A percentile compares a stretch with the other conserved stretches of the same genome.
phyloP scores from a whole-genome alignment of 37 sponge, comb jelly and placozoan species.

The Geodia barretti region DNA sequence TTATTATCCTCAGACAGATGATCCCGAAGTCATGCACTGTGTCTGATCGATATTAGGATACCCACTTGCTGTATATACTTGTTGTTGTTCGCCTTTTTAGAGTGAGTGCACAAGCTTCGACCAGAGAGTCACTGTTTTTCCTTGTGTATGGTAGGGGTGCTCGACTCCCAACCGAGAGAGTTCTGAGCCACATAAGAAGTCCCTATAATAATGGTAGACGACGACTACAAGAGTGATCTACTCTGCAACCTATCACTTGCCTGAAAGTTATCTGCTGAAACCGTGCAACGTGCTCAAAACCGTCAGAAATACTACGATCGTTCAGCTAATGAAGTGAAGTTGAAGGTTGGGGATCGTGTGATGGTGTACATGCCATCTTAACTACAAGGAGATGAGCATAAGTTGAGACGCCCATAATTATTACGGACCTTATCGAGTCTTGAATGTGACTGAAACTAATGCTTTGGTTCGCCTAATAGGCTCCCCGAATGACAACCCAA shows the following conservation, averaged over 20 bases:
- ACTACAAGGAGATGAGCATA: slow-evolving; percentile 4
- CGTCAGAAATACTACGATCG: slow-evolving; percentile 16
- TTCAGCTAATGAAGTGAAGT: background rate
- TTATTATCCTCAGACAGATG: slow-evolving; percentile 51
- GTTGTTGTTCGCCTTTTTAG: slow-evolving; percentile 29
- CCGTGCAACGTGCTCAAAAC: slow-evolving; percentile 13
- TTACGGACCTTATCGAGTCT: slow-evolving; percentile 24
- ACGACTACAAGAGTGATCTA: slow-evolving; percentile 26
- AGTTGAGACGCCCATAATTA: slow-evolving; percentile 30
- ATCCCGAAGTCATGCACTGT: slow-evolving; percentile 14
- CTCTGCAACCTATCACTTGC: slow-evolving; percentile 9
- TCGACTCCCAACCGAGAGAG: slow-evolving; percentile 29
- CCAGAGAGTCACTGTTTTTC: slow-evolving; percentile 43
- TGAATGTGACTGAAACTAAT: slow-evolving; percentile 17
- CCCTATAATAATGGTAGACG: slow-evolving; percentile 27
- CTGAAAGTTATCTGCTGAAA: slow-evolving; percentile 22
- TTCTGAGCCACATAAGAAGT: background rate
- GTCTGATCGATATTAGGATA: slow-evolving; percentile 37
- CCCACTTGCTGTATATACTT: slow-evolving; percentile 36
- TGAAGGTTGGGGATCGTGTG: slow-evolving; percentile 13
- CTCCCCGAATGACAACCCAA: background rate
- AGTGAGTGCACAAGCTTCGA: slow-evolving; percentile 35
- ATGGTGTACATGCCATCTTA: slow-evolving; percentile 28
- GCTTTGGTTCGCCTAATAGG: slow-evolving; percentile 26
- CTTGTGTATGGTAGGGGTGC: slow-evolving; percentile 47